Base-by-base conservation (phyloP, 1,140 invertebrate species). In the Diorhabda sublineata region DNA sequence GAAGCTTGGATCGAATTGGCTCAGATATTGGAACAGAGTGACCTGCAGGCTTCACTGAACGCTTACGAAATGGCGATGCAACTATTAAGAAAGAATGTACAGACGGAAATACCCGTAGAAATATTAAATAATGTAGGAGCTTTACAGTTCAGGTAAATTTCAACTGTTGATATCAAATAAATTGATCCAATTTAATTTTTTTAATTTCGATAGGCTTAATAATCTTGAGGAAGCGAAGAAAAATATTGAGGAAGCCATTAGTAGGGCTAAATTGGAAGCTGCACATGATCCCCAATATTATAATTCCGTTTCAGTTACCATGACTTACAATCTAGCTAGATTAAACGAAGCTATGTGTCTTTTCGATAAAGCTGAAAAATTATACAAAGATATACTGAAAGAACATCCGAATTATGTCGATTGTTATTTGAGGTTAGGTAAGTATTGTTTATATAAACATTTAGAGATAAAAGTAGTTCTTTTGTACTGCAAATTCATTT, bases 401-500 rank as follows among this genome's bases (percentile, higher is more conserved):
- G 94, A 98, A 74, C 96, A 99, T 90, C 97, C 97, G 3, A 99
- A 98, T 82, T 99, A 99, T 81, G 93, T 99, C 60, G 98, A 99
- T 81, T 99, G 98, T 88, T 92, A 93, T 87, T 83, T 89, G 47
- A 86, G 91, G 81, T 69, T 63, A 70, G 26, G 59, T 60, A 3
- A 60, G 58, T 26, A 60, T 60, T 26, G 26, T 26, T 26, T 26
- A 26, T 26, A 26, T 26, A 26, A 26, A 26, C 26, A 26, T 26
- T 26, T 2, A 26, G 26, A 26, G 26, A 26, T 26, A 26, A 26
- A 26, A 26, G 8, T 9, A 7, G 26, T 60, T 60, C 5, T 11
- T 11, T 11, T 2, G 11, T 59, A 8, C 11, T 8, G 5, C 5
- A 59, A 11, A 8, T 59, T 59, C 11, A 8, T 11, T 59, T 59